Conservation (phyloP, 2,888 invertebrate species). For the Trissolcus brochymenae region DNA sequence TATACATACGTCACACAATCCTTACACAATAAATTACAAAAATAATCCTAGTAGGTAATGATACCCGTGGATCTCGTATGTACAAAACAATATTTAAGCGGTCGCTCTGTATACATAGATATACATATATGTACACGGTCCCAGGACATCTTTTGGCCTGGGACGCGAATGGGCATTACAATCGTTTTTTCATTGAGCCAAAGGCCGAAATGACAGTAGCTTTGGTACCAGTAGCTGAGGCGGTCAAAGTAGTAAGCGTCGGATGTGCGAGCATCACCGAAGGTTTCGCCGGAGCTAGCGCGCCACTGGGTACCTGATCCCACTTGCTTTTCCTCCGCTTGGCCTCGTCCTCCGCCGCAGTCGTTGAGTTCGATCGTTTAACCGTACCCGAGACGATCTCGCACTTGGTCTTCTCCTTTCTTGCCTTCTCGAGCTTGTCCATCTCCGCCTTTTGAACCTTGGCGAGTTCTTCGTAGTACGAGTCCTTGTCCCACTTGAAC, state of each 20-base stretch:
- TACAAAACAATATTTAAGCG: not conserved
- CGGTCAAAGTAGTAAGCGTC: slow-evolving; percentile 86
- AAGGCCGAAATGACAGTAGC: slow-evolving; percentile 95
- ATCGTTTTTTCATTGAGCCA: slow-evolving; percentile 89
- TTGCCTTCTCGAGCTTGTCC: slow-evolving; percentile 93
- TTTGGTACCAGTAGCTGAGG: slow-evolving; percentile 91
- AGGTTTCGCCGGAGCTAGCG: slow-evolving; percentile 81
- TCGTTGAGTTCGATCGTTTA: slow-evolving; percentile 78
- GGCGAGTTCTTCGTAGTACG: slow-evolving; percentile 94
- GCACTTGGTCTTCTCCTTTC: slow-evolving; percentile 88
- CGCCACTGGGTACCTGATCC: slow-evolving; percentile 88
- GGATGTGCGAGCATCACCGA: slow-evolving; percentile 83
- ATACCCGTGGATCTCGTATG: not conserved
- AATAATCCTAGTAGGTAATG: not conserved
- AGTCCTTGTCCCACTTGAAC: slow-evolving; percentile 92
- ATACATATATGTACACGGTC: not conserved
- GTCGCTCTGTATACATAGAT: not conserved
- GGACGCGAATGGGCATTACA: slow-evolving; percentile 64
- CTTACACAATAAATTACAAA: slow-evolving; percentile 11
- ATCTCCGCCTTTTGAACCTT: slow-evolving; percentile 93
- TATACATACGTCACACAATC: not conserved
- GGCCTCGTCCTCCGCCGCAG: slow-evolving; percentile 80
- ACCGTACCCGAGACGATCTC: slow-evolving; percentile 88
- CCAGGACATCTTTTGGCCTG: slow-evolving; percentile 58
- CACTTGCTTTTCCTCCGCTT: slow-evolving; percentile 93